Evolutionary conservation across 2,888 invertebrate genomes (phyloP), one percentile per base, ranked within the genome.

Genomic region (Nomada ruficornis): DNA sequence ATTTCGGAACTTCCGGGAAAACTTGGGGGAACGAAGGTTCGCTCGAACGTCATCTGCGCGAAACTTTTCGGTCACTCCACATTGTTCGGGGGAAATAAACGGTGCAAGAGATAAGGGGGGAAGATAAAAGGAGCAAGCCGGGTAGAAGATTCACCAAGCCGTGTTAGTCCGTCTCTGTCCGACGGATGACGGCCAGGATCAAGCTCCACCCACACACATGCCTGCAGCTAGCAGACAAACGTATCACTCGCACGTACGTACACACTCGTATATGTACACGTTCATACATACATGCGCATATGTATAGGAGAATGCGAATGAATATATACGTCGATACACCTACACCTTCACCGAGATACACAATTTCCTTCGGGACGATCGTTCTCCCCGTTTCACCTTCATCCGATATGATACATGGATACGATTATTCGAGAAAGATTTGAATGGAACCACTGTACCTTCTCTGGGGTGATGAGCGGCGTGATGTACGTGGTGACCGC

Each of bases 401-500:
- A 18, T 10, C 20, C 20, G 23, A n/a, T 2, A 2, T 7, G 55
- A 50, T 75, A 64, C n/a, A 23, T 60, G 13, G 20, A 47, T 52
- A 55, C 20, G 65, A 74, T 65, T 54, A 60, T 62, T 15, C n/a
- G n/a, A 72, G 65, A 71, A 26, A 62, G 74, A 23, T 57, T 44
- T 68, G 47, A 64, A 63, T 63, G 52, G 20, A 57, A 44, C 59
- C 82, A 80, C 62, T 71, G 89, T 94, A 94, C 94, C 94, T 94
- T 94, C 91, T 93, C 93, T 87, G 93, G 92, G 91, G 93, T 94
- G 93, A 94, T 93, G 90, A 93, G 92, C 89, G 93, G 93, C 85
- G 94, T 93, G 93, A 94, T 93, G 90, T 93, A 93, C 93, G 94
- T 93, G 85, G 93, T 93, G 94, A 94, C 94, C 91, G 94, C 94